Base-by-base conservation (phyloP, 2,888 invertebrate species). In the Platycheirus rosarum region DNA sequence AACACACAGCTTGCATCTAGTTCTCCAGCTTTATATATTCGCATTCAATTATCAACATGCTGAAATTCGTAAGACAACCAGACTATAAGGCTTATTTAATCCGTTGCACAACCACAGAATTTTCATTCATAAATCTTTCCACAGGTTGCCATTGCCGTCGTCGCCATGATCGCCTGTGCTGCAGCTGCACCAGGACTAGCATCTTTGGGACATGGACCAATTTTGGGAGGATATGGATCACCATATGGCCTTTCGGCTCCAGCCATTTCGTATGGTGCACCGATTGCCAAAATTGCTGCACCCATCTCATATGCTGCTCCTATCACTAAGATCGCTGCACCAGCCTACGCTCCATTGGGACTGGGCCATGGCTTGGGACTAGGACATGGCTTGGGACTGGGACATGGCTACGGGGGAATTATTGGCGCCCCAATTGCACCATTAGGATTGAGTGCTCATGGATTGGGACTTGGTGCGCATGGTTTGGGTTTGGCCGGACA, bases 21-120 rank as follows among this genome's bases (percentile, higher is more conserved):
- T 55, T 73, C 60, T 70, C 71, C 84, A 79, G 55, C 71, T 49
- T 26, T 23, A n/a, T n/a, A n/a, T n/a, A 85, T 32, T 26, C 46
- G 55, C 26, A 46, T 29, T 11, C 84, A 87, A 35, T 13, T 37
- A 40, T 23, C 37, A 40, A 85, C 74, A 88, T 88, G 88, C 87
- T 88, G 85, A 88, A 87, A 88, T 86, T 86, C 78, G 88, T 88
- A 86, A 88, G 88, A n/a, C n/a, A n/a, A n/a, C n/a, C n/a, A n/a
- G n/a, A n/a, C n/a, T n/a, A n/a, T n/a, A n/a, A n/a, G n/a, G n/a
- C n/a, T n/a, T 88, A 49, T 11, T 3, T 13, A 3, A 0, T 2
- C 8, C 29, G 44, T 32, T 60, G 40, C 20, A 60, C 8, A n/a
- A 35, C 42, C 11, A 40, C 8, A 29, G 8, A 32, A 2, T n/a